Conservation (phyloP, 2,113 vertebrate species). For the Daphoenositta chrysoptera region DNA sequence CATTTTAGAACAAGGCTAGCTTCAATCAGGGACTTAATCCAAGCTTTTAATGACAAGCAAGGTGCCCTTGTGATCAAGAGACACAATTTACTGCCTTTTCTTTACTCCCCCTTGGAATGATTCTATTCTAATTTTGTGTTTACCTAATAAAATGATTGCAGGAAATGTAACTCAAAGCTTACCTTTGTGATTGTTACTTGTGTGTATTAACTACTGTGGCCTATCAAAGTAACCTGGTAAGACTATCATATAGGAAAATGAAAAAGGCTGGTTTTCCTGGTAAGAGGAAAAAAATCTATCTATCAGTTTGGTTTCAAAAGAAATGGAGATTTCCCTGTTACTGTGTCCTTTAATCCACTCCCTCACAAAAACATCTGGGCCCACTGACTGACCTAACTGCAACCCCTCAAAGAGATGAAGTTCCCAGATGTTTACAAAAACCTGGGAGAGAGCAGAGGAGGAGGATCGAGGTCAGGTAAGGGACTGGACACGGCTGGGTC, state of each 20-base stretch:
- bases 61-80: background rate
- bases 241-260: background rate
- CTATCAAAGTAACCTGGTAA: background rate
- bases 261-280: background rate
- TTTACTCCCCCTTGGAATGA: background rate
- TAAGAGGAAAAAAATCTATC: background rate
- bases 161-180: background rate
- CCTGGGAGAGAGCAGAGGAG: background rate
- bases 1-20: background rate
- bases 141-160: background rate
- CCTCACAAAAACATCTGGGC: background rate
- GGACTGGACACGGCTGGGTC: accelerated
- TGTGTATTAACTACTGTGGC: background rate
- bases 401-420: background rate
- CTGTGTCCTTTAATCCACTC: background rate
- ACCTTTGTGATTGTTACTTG: background rate
- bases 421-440: background rate
- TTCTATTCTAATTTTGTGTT: background rate
- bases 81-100: background rate
- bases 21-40: background rate
- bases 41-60: background rate
- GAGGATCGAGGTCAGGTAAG: background rate
- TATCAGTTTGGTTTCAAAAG: background rate
- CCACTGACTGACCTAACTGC: background rate
- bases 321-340: background rate